A percentile compares a stretch with the other conserved stretches of the same genome.
Conservation (phyloP, 2,113 vertebrate species). For the Nerophis lumbriciformis region DNA sequence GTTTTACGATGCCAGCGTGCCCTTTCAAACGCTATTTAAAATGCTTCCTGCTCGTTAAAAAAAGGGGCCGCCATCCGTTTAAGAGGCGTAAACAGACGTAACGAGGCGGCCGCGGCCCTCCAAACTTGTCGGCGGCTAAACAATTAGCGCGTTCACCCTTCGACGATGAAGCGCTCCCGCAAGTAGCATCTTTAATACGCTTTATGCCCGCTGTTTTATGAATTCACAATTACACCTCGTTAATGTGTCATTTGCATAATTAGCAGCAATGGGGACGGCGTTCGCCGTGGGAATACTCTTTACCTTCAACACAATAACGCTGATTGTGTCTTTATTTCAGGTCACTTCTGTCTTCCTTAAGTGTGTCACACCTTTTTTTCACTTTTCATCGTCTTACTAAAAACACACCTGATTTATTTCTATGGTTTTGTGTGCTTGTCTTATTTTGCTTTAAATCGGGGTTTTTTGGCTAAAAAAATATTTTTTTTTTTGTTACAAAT, state of each 20-base stretch:
- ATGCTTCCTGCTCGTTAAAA: no score
- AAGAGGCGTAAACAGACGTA: constrained; percentile 57
- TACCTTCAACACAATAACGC: not conserved
- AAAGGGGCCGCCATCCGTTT: constrained; percentile 30
- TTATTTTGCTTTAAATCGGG: no score
- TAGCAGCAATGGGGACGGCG: constrained; percentile 71
- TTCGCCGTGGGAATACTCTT: constrained; percentile 63
- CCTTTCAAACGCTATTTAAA: no score
- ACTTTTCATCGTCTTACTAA: no score
- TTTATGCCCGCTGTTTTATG: constrained; percentile 78
- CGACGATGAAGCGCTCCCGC: constrained; percentile 58
- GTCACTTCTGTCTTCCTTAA: no score
- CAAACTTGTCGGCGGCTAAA: constrained; percentile 72
- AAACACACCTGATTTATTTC: no score
- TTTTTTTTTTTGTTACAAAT: no score
- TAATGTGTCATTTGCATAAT: constrained; percentile 81
- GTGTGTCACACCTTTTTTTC: no score
- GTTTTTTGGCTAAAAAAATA: no score
- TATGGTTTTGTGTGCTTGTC: no score
- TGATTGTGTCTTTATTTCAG: no score
- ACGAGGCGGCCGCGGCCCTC: constrained; percentile 49
- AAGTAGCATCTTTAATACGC: constrained; percentile 65
- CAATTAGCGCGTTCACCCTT: constrained; percentile 69
- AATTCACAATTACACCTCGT: constrained; percentile 79
- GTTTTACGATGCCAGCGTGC: no score